Evolutionary conservation across 1,140 invertebrate genomes (phyloP).

Genomic region (Sweltsa coloradensis): DNA sequence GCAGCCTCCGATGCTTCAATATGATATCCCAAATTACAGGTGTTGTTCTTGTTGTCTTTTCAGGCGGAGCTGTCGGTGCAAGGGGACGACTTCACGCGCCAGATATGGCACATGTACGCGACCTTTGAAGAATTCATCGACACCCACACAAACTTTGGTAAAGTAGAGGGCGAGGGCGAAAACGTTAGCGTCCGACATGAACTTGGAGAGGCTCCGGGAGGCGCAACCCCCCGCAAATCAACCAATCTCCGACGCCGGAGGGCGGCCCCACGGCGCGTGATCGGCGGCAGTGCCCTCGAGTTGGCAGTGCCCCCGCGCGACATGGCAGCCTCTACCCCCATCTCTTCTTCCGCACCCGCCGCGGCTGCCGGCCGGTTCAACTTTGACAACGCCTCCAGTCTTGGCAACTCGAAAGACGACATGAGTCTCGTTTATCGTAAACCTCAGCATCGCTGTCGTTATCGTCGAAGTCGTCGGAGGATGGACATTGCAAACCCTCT

Average conservation of each 20-base stretch:
- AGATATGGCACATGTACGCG: constrained; percentile 31
- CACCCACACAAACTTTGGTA: constrained; percentile 19
- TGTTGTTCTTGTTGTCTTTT: no score
- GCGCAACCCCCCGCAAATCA: neutral
- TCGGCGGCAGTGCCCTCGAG: neutral
- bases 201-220: no score
- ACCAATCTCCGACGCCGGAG: neutral
- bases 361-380: no score
- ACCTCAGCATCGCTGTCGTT: constrained; percentile 15
- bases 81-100: constrained; percentile 28
- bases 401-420: constrained; percentile 14
- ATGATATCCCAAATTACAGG: no score
- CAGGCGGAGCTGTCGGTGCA: constrained; percentile 27
- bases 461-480: constrained; percentile 15
- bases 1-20: no score
- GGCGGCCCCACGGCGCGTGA: neutral
- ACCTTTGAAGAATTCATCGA: constrained; percentile 29
- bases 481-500: constrained; percentile 24
- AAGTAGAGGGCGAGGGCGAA: no score
- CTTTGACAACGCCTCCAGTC: neutral
- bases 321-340: constrained; percentile 15
- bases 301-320: neutral
- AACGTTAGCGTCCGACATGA: no score
- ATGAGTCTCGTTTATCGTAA: constrained; percentile 12
- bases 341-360: neutral